Conservation (phyloP, 2,888 invertebrate genomes). For the Pollenia amentaria region DNA sequence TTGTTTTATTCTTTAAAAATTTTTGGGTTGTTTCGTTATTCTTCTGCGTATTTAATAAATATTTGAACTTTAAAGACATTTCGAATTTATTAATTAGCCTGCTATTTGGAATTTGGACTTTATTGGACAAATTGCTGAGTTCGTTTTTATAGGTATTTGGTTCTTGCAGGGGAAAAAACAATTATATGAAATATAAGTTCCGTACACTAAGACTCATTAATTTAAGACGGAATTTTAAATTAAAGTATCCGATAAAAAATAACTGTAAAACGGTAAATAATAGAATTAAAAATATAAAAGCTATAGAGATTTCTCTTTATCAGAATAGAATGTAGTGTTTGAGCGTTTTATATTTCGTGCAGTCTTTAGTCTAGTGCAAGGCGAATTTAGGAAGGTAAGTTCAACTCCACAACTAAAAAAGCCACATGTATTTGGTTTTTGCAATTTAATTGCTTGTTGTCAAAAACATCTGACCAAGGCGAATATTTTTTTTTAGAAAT, state of each 20-base stretch:
- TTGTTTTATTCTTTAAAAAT: neutral
- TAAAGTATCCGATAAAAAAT: neutral
- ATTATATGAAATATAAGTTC: conserved; percentile 27
- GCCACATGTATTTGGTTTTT: no score
- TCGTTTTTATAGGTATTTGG: neutral
- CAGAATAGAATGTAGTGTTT: no score
- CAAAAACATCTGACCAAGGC: no score
- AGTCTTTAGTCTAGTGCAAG: no score
- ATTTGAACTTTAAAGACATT: conserved; percentile 23
- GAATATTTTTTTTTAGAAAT: no score
- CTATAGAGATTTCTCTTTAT: no score
- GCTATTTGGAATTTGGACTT: neutral
- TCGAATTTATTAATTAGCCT: neutral
- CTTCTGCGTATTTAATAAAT: conserved; percentile 50
- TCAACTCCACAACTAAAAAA: no score
- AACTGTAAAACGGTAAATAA: no score
- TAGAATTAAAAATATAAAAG: no score
- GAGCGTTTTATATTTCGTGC: no score
- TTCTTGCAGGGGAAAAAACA: neutral
- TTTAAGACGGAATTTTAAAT: conserved; percentile 5
- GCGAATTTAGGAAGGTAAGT: no score
- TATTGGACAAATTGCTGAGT: conserved; percentile 4
- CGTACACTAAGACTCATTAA: neutral
- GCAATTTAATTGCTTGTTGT: no score
- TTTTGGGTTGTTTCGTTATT: conserved; percentile 8